A percentile compares a stretch with the other conserved stretches of the same genome.
Conservation (phyloP, 1,140 invertebrate species). For the Cyphomyrmex costatus region DNA sequence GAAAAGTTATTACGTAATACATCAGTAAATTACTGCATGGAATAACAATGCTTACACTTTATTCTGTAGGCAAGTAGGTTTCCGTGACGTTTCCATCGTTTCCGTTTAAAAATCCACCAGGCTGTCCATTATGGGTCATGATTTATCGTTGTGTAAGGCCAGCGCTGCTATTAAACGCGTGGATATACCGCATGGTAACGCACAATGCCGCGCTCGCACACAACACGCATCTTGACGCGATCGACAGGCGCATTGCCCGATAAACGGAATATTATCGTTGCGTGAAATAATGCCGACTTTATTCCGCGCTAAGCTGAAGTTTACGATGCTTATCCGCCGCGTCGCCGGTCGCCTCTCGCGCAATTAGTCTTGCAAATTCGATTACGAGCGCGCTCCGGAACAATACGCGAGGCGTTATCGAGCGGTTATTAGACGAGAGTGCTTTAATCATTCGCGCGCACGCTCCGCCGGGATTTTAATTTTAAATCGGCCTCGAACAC, state of each 20-base stretch:
- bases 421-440: conserved; percentile 40
- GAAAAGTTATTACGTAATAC: background rate
- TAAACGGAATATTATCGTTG: conserved; percentile 62
- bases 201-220: conserved; percentile 4
- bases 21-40: background rate
- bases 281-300: conserved; percentile 64
- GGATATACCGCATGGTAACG: conserved; percentile 1
- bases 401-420: conserved; percentile 56
- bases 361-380: conserved; percentile 64
- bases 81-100: background rate
- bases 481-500: conserved; percentile 47
- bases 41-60: background rate
- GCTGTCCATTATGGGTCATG: conserved; percentile 12
- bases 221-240: conserved; percentile 43
- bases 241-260: conserved; percentile 43
- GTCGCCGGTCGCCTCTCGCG: conserved; percentile 44
- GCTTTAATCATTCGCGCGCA: conserved; percentile 46
- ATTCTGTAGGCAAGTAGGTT: background rate
- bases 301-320: conserved; percentile 64
- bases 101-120: conserved; percentile 27
- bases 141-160: conserved; percentile 48
- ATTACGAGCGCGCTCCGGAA: conserved; percentile 54
- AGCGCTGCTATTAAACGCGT: conserved; percentile 35
- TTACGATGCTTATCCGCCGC: conserved; percentile 60
- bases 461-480: conserved; percentile 42